Conservation (phyloP, 2,888 invertebrate species). For the Agrenia bidenticulata region DNA sequence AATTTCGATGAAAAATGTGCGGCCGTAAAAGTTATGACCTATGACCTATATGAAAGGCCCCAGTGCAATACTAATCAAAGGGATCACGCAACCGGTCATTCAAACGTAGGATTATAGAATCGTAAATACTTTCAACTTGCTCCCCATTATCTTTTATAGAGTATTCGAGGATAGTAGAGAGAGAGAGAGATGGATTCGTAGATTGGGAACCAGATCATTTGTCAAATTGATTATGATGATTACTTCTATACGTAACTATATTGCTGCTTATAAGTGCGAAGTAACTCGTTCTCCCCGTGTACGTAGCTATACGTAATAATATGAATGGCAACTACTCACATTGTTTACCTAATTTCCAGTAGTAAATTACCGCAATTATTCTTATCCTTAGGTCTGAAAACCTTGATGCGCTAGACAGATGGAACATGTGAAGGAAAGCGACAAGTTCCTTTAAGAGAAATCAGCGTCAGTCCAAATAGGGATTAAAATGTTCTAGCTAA, state of each 20-base stretch:
- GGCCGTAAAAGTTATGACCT: constrained; percentile 36
- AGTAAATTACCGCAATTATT: constrained; percentile 12
- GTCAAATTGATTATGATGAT: constrained; percentile 16
- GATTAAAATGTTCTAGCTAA: constrained; percentile 9
- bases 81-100: no score
- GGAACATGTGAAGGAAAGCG: no score
- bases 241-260: constrained; percentile 2
- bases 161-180: background rate
- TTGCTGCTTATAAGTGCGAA: constrained; percentile 1
- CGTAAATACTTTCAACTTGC: no score
- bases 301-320: background rate
- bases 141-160: constrained; percentile 6
- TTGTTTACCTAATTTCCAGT: constrained; percentile 18
- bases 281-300: background rate
- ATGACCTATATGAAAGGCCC: constrained; percentile 31
- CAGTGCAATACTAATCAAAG: constrained; percentile 28
- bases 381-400: constrained; percentile 1
- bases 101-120: no score
- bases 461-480: constrained; percentile 17
- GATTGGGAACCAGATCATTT: constrained; percentile 17
- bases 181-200: background rate
- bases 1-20: constrained; percentile 34
- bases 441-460: background rate
- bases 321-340: background rate
- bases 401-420: background rate